Conservation (phyloP, 2,113 vertebrate species). For the Argyrosomus japonicus region DNA sequence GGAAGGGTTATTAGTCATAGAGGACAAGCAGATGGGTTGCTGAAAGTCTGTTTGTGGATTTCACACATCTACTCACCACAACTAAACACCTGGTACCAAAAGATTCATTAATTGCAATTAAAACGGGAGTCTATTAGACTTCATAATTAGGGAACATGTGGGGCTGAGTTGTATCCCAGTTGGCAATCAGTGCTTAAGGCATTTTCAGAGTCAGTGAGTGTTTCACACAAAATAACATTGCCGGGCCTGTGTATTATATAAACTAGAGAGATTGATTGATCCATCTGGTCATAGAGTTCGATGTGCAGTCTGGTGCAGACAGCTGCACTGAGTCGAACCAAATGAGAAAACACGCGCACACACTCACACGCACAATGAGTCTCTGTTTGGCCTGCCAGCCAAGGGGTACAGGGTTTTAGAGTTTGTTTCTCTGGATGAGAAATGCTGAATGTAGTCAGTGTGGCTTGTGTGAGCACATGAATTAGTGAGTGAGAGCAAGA, state of each 20-base stretch:
- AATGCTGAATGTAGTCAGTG: conserved; percentile 13
- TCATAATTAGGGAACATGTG: conserved; percentile 30
- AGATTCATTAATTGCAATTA: conserved; percentile 23
- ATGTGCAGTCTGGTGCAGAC: conserved; percentile 27
- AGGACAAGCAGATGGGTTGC: neutral
- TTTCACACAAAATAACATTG: conserved; percentile 4
- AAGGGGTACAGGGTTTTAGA: neutral
- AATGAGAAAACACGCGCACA: conserved; percentile 17
- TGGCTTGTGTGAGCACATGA: conserved; percentile 29
- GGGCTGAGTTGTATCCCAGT: conserved; percentile 12
- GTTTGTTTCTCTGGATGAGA: conserved; percentile 20
- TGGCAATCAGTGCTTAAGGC: neutral
- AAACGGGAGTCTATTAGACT: conserved; percentile 5
- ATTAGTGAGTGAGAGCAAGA: conserved; percentile 15
- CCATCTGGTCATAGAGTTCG: conserved; percentile 48
- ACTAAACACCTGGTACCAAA: conserved; percentile 8
- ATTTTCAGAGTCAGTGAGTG: conserved; percentile 16
- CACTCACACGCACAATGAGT: conserved; percentile 27
- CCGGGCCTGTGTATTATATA: conserved; percentile 12
- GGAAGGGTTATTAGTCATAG: neutral
- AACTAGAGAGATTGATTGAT: conserved; percentile 32
- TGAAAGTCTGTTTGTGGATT: neutral
- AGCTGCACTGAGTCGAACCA: conserved; percentile 45
- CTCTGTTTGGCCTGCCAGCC: conserved; percentile 45
- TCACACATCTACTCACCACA: neutral